Evolutionary conservation across 2,888 invertebrate genomes (phyloP).

Genomic region (Polyommatus iphigenia): DNA sequence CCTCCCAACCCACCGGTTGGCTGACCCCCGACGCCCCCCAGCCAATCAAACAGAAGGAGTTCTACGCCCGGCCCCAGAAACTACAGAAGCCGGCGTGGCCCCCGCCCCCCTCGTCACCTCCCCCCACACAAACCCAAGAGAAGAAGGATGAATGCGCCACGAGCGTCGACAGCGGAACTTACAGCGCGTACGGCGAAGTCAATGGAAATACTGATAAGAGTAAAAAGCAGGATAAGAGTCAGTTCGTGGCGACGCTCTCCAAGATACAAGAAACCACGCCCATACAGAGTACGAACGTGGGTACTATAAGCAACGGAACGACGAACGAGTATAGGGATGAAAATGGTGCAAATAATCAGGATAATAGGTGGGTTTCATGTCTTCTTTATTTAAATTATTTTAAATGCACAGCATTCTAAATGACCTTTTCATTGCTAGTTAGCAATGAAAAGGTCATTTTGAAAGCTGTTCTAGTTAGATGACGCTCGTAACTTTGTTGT

Average conservation of each 20-base stretch:
- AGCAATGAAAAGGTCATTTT: no score
- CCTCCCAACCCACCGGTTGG: conserved; percentile 84
- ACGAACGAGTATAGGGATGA: conserved; percentile 60
- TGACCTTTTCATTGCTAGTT: no score
- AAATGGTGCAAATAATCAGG: conserved; percentile 62
- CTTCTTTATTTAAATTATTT: neutral
- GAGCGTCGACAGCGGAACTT: conserved; percentile 72
- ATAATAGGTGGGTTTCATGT: conserved; percentile 63
- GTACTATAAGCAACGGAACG: conserved; percentile 71
- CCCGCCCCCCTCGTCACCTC: conserved; percentile 74
- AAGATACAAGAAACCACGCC: conserved; percentile 83
- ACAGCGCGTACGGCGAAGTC: conserved; percentile 70
- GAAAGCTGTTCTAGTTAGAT: no score
- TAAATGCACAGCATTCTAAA: neutral
- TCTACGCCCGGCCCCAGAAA: conserved; percentile 89
- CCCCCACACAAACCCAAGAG: conserved; percentile 56
- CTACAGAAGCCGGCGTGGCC: conserved; percentile 87
- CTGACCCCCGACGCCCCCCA: conserved; percentile 73
- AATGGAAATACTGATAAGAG: conserved; percentile 66
- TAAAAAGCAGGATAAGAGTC: conserved; percentile 69
- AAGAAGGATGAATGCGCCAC: conserved; percentile 75
- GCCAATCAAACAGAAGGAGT: conserved; percentile 84
- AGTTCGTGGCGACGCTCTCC: conserved; percentile 81
- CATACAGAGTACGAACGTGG: conserved; percentile 60
- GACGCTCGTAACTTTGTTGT: neutral